Conservation (phyloP, 1,140 invertebrate species). For the Lepidurus packardi region DNA sequence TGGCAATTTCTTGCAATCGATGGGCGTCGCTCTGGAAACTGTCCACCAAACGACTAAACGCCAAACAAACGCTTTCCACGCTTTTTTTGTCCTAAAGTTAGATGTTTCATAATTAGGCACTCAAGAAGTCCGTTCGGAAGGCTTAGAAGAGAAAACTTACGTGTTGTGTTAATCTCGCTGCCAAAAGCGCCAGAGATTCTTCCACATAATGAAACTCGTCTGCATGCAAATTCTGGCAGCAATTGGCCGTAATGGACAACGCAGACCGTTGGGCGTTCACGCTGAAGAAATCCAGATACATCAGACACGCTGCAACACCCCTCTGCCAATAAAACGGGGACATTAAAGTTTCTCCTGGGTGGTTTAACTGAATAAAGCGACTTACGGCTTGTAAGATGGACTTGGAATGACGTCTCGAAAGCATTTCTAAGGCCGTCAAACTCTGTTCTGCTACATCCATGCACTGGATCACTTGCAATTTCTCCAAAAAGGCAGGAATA, state of each 20-base stretch:
- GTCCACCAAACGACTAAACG: constrained; percentile 92
- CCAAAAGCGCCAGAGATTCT: constrained; percentile 79
- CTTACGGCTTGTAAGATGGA: constrained; percentile 86
- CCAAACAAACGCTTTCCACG: constrained; percentile 92
- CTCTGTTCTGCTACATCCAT: constrained; percentile 99
- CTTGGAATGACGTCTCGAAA: constrained; percentile 93
- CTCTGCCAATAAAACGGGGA: constrained; percentile 54
- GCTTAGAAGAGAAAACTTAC: constrained; percentile 40
- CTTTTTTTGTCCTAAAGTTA: constrained; percentile 81
- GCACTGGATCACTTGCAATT: constrained; percentile 94
- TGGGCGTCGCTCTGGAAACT: constrained; percentile 89
- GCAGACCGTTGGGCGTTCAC: constrained; percentile 93
- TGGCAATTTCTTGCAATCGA: constrained; percentile 89
- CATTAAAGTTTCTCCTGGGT: neutral
- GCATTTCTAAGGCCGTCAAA: constrained; percentile 90
- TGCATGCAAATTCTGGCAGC: constrained; percentile 84
- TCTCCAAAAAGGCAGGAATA: constrained; percentile 90
- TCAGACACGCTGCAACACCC: constrained; percentile 89
- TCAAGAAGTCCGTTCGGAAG: neutral
- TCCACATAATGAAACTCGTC: constrained; percentile 91
- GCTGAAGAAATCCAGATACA: constrained; percentile 95
- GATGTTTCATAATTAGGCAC: constrained; percentile 4
- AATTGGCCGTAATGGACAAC: constrained; percentile 90
- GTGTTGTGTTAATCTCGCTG: constrained; percentile 79
- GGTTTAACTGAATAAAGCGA: constrained; percentile 34